Evolutionary conservation across 2,113 vertebrate genomes (phyloP).

Genomic region (Muntiacus reevesi): DNA sequence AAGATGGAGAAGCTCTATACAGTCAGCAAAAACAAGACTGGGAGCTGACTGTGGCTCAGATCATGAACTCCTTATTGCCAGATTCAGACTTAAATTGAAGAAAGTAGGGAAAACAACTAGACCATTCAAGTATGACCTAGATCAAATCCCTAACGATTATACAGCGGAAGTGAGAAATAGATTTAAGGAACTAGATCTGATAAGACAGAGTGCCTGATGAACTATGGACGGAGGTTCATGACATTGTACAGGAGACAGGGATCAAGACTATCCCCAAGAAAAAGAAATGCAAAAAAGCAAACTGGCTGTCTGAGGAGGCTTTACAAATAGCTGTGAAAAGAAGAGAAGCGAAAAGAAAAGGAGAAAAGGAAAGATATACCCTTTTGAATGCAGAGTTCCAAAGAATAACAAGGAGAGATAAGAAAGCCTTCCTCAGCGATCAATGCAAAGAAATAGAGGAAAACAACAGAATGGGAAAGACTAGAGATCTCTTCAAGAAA

Average conservation of each 20-base stretch:
- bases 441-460: background rate
- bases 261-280: background rate
- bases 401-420: background rate
- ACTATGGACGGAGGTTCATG: background rate
- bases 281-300: background rate
- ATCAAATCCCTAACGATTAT: background rate
- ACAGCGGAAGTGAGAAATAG: background rate
- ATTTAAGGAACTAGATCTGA: background rate
- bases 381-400: background rate
- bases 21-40: background rate
- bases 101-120: background rate
- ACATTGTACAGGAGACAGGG: background rate
- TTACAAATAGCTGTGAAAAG: background rate
- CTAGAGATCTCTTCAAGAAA: background rate
- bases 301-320: background rate
- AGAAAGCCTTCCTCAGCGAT: background rate
- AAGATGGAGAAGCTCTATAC: background rate
- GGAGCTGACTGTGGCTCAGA: background rate
- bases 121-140: background rate
- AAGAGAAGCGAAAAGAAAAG: background rate
- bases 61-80: background rate
- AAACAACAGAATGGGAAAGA: background rate
- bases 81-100: background rate
- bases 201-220: background rate
- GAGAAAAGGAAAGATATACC: background rate